These are phyloP conservation scores for Petrocephalus zakoni DNA, from an alignment of 2,113 vertebrate genomes.

Conservation along the genomic window DNA sequence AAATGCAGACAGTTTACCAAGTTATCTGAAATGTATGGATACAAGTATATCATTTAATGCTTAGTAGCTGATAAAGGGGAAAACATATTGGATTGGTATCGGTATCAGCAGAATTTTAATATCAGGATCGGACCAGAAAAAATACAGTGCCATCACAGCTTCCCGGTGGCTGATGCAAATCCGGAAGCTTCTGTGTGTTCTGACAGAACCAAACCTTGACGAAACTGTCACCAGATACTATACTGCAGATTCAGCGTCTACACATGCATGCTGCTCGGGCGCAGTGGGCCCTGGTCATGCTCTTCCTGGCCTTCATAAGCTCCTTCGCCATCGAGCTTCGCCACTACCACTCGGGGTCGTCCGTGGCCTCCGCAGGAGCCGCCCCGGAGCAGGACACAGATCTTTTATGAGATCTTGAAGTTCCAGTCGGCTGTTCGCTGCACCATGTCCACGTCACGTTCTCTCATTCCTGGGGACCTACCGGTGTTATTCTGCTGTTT, in stretches of 20 bases:
- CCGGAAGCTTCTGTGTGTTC: neutral
- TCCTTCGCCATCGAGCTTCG: slow-evolving; percentile 84
- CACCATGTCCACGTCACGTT: neutral
- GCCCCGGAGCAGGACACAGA: slow-evolving; percentile 62
- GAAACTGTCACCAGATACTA: slow-evolving; percentile 59
- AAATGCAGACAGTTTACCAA: too few relatives aligned
- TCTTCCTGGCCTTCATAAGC: slow-evolving; percentile 73
- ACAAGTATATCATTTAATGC: neutral
- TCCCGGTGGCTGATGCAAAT: neutral
- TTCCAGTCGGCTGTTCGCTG: slow-evolving; percentile 49
- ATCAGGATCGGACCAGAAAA: neutral
- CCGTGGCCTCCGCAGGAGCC: slow-evolving; percentile 66
- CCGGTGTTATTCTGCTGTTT: neutral
- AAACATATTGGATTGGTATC: neutral
- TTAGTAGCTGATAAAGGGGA: neutral
- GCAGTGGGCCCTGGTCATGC: slow-evolving; percentile 86
- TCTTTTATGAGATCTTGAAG: slow-evolving; percentile 61
- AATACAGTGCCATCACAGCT: neutral
- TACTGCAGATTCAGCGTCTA: slow-evolving; percentile 61
- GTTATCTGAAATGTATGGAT: neutral
- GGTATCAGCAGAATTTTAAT: neutral
- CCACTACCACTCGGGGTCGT: slow-evolving; percentile 70
- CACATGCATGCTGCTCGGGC: slow-evolving; percentile 70
- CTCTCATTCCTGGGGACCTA: neutral
- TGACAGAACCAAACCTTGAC: slow-evolving; percentile 60